Percentiles rank a stretch among this genome's conserved stretches.
phyloP scores from a whole-genome alignment of 2,113 vertebrate species.

The Theristicus caerulescens region DNA sequence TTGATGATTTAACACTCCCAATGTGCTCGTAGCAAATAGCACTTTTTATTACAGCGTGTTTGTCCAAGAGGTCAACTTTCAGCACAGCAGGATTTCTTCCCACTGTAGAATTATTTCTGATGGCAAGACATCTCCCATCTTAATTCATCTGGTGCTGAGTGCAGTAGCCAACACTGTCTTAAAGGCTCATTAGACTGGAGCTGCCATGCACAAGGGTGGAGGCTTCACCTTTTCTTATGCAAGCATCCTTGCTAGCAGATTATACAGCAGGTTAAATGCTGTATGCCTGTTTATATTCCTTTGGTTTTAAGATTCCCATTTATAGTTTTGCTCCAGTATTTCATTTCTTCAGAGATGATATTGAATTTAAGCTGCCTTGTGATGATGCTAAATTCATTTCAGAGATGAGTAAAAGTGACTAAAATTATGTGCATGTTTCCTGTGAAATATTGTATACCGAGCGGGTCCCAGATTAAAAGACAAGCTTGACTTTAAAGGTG shows the following conservation, averaged over 20 bases:
- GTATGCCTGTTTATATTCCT: background rate
- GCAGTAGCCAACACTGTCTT: background rate
- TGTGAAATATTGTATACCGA: background rate
- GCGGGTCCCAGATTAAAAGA: background rate
- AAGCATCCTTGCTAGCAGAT: background rate
- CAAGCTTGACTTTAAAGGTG: slow-evolving; percentile 1
- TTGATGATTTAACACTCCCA: slow-evolving; percentile 83
- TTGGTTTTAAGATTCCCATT: slow-evolving; percentile 21
- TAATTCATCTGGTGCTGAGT: slow-evolving; percentile 47
- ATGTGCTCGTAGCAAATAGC: slow-evolving; percentile 73
- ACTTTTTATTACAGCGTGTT: slow-evolving; percentile 79
- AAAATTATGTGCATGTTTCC: slow-evolving; percentile 42
- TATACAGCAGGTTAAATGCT: slow-evolving; percentile 10
- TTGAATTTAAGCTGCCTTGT: slow-evolving; percentile 33
- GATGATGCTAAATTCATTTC: slow-evolving; percentile 45
- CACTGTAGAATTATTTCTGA: slow-evolving; percentile 71
- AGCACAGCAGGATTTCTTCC: slow-evolving; percentile 61
- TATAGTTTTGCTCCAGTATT: slow-evolving; percentile 38
- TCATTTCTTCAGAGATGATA: slow-evolving; percentile 27
- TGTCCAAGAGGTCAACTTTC: slow-evolving; percentile 83
- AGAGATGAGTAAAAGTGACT: slow-evolving; percentile 26
- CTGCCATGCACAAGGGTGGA: background rate
- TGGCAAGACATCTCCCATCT: slow-evolving; percentile 35
- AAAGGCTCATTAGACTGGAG: background rate
- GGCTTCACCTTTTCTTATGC: background rate